These are phyloP conservation scores for Lynx canadensis DNA, from an alignment of 2,113 vertebrate genomes.

Conservation along the genomic window DNA sequence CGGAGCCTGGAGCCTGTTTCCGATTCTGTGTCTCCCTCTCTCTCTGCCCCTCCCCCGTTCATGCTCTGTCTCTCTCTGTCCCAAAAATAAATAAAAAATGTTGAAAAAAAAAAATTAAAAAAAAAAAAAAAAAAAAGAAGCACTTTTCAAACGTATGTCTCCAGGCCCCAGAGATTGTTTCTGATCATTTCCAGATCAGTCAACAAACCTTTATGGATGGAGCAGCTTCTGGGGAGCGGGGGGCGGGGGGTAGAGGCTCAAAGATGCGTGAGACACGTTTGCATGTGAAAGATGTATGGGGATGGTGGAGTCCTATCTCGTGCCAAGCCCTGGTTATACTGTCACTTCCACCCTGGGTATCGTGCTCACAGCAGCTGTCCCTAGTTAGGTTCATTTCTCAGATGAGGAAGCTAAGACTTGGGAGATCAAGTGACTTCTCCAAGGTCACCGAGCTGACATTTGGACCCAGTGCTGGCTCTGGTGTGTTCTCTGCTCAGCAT, in stretches of 20 bases:
- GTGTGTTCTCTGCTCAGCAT: background rate
- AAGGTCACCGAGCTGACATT: background rate
- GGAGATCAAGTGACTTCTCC: background rate
- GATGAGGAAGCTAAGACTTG: background rate
- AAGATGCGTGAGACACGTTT: background rate
- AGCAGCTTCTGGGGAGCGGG: background rate
- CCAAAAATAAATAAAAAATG: no score
- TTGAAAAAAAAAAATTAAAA: no score
- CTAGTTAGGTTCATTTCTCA: background rate
- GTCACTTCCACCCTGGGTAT: background rate
- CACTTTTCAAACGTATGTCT: background rate
- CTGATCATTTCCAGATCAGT: conserved; percentile 47
- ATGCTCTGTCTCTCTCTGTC: no score
- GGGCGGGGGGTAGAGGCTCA: background rate
- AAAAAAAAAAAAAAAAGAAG: no score
- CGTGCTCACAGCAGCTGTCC: background rate
- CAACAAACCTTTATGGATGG: conserved; percentile 42
- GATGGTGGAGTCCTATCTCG: background rate
- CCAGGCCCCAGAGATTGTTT: background rate
- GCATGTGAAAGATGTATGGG: background rate
- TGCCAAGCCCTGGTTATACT: background rate
- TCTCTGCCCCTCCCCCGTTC: no score
- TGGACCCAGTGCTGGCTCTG: background rate
- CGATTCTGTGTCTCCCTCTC: no score
- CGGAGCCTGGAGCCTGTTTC: no score